A percentile compares a stretch with the other conserved stretches of the same genome.
phyloP scores from a whole-genome alignment of 2,888 invertebrate species.

The Chydorus sphaericus region DNA sequence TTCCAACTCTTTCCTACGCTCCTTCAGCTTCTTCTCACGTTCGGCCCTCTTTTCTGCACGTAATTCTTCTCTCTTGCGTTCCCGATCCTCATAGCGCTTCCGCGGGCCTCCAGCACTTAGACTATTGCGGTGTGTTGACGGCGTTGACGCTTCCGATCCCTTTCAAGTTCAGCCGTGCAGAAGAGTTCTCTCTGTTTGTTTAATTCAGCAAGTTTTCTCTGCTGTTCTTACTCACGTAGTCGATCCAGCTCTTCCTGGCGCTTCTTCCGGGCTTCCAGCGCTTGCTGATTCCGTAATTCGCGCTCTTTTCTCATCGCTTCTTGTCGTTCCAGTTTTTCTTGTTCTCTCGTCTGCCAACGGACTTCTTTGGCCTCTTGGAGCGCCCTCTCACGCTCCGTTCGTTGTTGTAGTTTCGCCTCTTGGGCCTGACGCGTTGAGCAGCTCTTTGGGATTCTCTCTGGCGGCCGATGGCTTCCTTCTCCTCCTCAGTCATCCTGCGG shows the following conservation, averaged over 20 bases:
- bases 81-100: constrained; percentile 40
- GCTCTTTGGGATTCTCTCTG: constrained; percentile 26
- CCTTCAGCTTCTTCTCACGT: constrained; percentile 69
- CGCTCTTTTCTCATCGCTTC: constrained; percentile 68
- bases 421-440: constrained; percentile 38
- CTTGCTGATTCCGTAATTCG: constrained; percentile 47
- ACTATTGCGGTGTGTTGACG: constrained; percentile 85
- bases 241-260: constrained; percentile 74
- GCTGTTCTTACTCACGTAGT: constrained; percentile 66
- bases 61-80: constrained; percentile 36
- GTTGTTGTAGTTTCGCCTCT: constrained; percentile 40
- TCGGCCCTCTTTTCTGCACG: constrained; percentile 69
- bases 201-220: constrained; percentile 80
- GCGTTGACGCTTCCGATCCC: constrained; percentile 78
- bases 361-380: constrained; percentile 62
- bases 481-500: constrained; percentile 19
- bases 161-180: constrained; percentile 72
- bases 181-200: constrained; percentile 70
- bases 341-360: constrained; percentile 51
- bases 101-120: constrained; percentile 67
- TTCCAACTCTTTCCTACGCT: constrained; percentile 47
- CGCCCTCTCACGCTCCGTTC: constrained; percentile 47
- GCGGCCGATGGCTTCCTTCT: constrained; percentile 19
- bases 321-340: constrained; percentile 65
- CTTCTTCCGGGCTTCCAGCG: constrained; percentile 56